Conservation (phyloP, 2,113 vertebrate species). For the Fukomys damarensis region DNA sequence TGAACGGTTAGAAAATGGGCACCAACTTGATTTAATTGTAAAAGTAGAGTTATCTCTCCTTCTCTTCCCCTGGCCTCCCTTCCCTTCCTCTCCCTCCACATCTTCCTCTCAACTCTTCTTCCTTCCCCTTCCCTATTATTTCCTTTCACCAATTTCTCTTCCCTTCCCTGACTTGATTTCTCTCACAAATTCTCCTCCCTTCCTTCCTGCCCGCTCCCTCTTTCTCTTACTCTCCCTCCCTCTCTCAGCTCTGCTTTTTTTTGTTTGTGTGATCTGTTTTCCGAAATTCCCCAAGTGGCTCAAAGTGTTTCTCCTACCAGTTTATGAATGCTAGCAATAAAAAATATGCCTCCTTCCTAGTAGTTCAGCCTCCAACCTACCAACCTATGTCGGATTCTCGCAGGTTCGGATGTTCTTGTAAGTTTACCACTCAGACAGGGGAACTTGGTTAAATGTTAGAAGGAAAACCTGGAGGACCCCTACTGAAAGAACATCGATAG, state of each 20-base stretch:
- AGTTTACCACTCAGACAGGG: background rate
- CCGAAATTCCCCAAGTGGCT: background rate
- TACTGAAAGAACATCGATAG: background rate
- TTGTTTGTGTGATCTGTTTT: background rate
- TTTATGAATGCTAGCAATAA: background rate
- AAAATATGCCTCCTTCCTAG: background rate
- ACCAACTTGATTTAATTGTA: background rate
- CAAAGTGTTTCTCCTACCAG: background rate
- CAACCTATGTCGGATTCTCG: background rate
- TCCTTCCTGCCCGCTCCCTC: background rate
- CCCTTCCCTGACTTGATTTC: background rate
- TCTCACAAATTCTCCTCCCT: background rate
- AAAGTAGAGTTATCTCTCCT: background rate
- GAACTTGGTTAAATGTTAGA: background rate
- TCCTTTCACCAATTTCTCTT: background rate
- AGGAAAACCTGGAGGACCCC: background rate
- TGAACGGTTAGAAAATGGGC: background rate
- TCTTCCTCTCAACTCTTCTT: background rate
- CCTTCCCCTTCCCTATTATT: background rate
- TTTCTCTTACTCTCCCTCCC: accelerated
- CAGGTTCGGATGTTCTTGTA: background rate
- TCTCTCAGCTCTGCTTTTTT: background rate
- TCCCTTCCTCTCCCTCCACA: background rate
- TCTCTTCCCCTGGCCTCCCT: background rate
- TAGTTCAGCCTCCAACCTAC: background rate